phyloP scores from a whole-genome alignment of 2,888 invertebrate genomes.

The Eubasilissa splendida region DNA sequence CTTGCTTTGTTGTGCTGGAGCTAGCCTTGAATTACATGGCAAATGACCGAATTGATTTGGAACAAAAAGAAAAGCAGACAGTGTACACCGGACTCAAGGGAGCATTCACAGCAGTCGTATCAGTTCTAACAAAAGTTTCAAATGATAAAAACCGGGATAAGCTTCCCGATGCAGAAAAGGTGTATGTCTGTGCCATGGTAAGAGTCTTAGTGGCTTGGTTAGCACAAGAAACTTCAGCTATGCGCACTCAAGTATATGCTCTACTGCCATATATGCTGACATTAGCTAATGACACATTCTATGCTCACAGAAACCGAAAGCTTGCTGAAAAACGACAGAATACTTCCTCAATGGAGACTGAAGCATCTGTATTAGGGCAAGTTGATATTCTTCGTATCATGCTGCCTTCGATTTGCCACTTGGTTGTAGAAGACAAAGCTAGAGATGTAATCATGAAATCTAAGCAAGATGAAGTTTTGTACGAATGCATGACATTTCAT shows the following conservation, averaged over 20 bases:
- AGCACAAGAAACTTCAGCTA: constrained; percentile 91
- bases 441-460: constrained; percentile 84
- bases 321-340: constrained; percentile 77
- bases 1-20: constrained; percentile 88
- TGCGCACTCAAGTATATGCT: constrained; percentile 87
- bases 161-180: constrained; percentile 79
- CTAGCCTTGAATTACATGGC: constrained; percentile 85
- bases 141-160: constrained; percentile 83
- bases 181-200: constrained; percentile 88
- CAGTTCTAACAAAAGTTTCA: constrained; percentile 81
- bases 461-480: constrained; percentile 86
- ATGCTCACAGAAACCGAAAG: constrained; percentile 79
- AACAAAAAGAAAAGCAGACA: constrained; percentile 92
- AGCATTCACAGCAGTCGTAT: constrained; percentile 87
- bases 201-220: constrained; percentile 91
- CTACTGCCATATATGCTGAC: constrained; percentile 87
- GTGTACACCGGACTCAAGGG: constrained; percentile 92
- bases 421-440: constrained; percentile 92
- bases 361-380: constrained; percentile 70
- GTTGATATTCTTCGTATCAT: constrained; percentile 86
- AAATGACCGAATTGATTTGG: constrained; percentile 86
- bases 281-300: constrained; percentile 87
- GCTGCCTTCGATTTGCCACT: constrained; percentile 91
- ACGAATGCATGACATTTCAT: constrained; percentile 86
- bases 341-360: constrained; percentile 70